These are phyloP conservation scores for Ectemnius lituratus DNA, from an alignment of 2,888 invertebrate genomes.

Conservation along the genomic window DNA sequence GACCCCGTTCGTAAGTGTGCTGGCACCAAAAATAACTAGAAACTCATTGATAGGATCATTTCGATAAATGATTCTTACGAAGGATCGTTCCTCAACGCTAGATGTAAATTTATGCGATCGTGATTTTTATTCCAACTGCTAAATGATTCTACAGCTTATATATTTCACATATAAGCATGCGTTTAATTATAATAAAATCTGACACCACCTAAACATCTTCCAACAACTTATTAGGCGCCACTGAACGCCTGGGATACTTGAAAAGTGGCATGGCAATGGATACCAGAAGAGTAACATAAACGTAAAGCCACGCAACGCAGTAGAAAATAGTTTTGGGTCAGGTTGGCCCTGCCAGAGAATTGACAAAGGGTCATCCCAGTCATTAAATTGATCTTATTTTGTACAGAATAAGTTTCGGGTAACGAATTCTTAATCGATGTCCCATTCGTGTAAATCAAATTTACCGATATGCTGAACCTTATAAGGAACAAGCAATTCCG, in stretches of 20 bases:
- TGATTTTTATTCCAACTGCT: slow-evolving; percentile 17
- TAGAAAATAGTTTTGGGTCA: no score
- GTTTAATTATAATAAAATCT: slow-evolving; percentile 35
- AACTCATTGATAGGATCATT: no score
- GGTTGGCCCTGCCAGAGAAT: no score
- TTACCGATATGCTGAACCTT: not conserved
- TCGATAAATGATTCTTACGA: not conserved
- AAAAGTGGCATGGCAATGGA: no score
- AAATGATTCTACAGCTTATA: slow-evolving; percentile 30
- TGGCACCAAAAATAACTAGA: no score
- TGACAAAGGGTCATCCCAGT: not conserved
- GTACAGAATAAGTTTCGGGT: not conserved
- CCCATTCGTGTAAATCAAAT: not conserved
- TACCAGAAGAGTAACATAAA: no score
- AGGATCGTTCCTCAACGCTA: slow-evolving; percentile 46
- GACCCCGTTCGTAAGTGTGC: no score
- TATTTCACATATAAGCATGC: slow-evolving; percentile 48
- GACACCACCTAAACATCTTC: slow-evolving; percentile 19
- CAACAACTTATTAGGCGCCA: not conserved
- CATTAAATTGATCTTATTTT: not conserved
- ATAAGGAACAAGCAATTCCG: not conserved
- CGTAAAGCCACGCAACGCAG: no score
- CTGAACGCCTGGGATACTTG: no score
- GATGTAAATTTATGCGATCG: slow-evolving; percentile 48
- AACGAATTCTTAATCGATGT: not conserved